Evolutionary conservation across 1,140 invertebrate genomes (phyloP), one percentile per base, ranked within the genome.

Genomic region (Nomia melanderi): DNA sequence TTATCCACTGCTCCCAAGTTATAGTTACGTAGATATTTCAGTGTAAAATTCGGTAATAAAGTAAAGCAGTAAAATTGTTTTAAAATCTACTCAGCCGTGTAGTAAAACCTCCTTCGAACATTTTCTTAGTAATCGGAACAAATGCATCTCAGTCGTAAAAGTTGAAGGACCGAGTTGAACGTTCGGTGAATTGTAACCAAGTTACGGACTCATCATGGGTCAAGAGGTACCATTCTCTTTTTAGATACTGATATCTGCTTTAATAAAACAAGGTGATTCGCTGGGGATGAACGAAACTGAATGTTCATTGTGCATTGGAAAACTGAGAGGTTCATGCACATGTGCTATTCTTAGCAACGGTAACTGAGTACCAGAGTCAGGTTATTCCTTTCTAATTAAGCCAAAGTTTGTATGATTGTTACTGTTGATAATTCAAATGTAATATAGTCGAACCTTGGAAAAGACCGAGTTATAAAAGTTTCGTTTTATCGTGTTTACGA

Each of bases 281-380:
- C 3, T 3, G 5, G 33, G 56, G 63, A 74, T 41, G 53, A 33
- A 66, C 27, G 63, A 31, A 44, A 31, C 63, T 57, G 67, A 67
- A 75, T 67, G 63, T 66, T 67, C 57, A 66, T n/a, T n/a, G 63
- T 75, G 50, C 57, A 57, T 75, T 39, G 72, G 63, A 66, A 75
- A 66, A 66, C 20, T 75, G 63, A 7, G n/a, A 23, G 36, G 20
- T 44, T 33, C 1, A 20, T 12, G 36, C 56, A 27, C 23, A 54
- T 17, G 44, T 31, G 23, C 14, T 31, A 47, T 39, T 73, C 39
- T 64, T 17, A 44, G 5, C 33, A 25, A 39, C n/a, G 29, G 33
- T 54, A 36, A 67, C 65, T 11, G n/a, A 63, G 27, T 29, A 27
- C 47, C 9, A 9, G 25, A 66, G n/a, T 9, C 25, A 17, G 14